Evolutionary conservation across 1,140 invertebrate genomes (phyloP).

Genomic region (Triops longicaudatus): DNA sequence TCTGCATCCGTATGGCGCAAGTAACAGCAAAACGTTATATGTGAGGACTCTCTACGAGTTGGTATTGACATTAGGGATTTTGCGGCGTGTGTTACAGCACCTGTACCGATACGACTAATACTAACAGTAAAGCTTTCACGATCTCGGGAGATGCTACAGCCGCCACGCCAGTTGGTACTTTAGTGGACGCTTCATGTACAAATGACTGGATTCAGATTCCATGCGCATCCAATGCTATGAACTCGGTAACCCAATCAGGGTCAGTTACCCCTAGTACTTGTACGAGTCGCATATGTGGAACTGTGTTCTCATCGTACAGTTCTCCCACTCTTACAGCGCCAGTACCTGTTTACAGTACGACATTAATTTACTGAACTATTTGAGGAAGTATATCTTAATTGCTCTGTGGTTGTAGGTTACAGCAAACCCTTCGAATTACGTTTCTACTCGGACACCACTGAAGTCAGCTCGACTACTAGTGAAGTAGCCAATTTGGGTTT

Average conservation of each 20-base stretch:
- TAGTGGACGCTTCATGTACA: not conserved
- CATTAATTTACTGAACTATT: not conserved
- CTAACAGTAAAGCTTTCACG: not conserved
- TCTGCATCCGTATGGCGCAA: conserved; percentile 22
- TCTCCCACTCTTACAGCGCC: not conserved
- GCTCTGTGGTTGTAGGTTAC: not conserved
- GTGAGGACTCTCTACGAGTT: not conserved
- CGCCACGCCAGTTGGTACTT: not conserved
- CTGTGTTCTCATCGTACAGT: not conserved
- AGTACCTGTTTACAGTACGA: conserved; percentile 15
- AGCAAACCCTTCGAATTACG: conserved; percentile 19
- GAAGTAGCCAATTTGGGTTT: conserved; percentile 19
- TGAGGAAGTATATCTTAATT: not conserved
- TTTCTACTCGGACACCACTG: not conserved
- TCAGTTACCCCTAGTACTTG: not conserved
- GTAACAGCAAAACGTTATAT: not conserved
- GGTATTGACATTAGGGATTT: not conserved
- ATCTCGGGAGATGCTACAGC: conserved; percentile 11
- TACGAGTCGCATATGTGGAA: conserved; percentile 15
- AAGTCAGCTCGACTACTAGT: not conserved
- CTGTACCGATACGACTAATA: conserved; percentile 13
- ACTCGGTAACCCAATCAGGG: not conserved
- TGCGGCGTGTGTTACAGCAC: conserved; percentile 15
- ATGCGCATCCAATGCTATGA: conserved; percentile 18
- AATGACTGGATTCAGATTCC: conserved; percentile 20